Percentiles rank a stretch among this genome's conserved stretches.
Conservation (phyloP, 2,888 invertebrate species). For the Plemyria rubiginata region DNA sequence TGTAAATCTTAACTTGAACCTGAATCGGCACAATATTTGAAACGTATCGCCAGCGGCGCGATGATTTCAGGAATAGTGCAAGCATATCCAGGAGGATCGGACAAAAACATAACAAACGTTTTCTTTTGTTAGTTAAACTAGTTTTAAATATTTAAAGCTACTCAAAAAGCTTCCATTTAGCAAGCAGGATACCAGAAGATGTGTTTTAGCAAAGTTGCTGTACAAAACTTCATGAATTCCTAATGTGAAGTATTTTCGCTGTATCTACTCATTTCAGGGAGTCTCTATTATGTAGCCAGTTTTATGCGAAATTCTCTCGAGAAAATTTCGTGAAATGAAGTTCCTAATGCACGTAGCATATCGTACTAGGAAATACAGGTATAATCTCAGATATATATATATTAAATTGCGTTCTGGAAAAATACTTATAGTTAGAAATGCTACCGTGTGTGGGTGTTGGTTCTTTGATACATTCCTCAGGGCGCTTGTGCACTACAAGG, state of each 20-base stretch:
- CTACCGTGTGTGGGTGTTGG: too few relatives aligned
- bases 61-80: too few relatives aligned
- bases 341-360: not conserved
- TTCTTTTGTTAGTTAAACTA: conserved; percentile 10
- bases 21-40: too few relatives aligned
- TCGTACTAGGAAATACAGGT: too few relatives aligned
- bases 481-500: too few relatives aligned
- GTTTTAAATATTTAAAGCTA: conserved; percentile 15
- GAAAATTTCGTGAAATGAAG: conserved; percentile 13
- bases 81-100: not conserved
- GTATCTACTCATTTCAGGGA: conserved; percentile 16
- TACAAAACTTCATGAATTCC: conserved; percentile 29
- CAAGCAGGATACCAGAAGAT: conserved; percentile 20
- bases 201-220: conserved; percentile 21
- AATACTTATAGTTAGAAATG: too few relatives aligned
- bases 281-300: conserved; percentile 6
- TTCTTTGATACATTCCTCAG: too few relatives aligned
- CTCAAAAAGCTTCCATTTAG: conserved; percentile 15
- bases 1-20: too few relatives aligned
- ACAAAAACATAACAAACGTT: not conserved
- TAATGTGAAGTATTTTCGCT: conserved; percentile 27
- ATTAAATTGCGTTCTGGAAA: too few relatives aligned
- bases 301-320: conserved; percentile 16
- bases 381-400: too few relatives aligned
- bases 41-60: too few relatives aligned